Evolutionary conservation across 2,113 vertebrate genomes (phyloP).

Genomic region (Chaetops frenatus): DNA sequence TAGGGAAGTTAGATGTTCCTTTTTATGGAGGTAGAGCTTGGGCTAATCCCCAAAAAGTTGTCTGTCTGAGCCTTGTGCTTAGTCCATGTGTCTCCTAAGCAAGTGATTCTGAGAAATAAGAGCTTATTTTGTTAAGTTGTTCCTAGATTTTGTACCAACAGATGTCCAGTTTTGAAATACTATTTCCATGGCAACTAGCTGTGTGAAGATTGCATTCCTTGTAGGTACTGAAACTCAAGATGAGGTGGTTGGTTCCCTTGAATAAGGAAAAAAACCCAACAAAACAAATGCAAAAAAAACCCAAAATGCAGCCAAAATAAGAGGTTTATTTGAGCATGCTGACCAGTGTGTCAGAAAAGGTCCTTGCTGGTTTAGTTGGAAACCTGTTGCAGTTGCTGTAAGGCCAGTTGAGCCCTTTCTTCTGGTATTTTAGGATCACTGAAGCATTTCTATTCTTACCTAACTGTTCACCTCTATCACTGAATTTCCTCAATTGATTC

Average conservation of each 20-base stretch:
- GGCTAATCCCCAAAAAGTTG: not conserved
- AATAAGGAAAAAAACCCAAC: not conserved
- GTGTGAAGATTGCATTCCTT: not conserved
- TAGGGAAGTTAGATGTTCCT: not conserved
- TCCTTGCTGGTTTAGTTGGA: not conserved
- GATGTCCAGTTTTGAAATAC: not conserved
- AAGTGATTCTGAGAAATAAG: not conserved
- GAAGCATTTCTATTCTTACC: not conserved
- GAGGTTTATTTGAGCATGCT: not conserved
- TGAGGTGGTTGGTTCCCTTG: not conserved
- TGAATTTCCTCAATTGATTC: not conserved
- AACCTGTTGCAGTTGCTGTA: not conserved
- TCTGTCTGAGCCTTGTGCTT: not conserved
- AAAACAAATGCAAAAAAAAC: not conserved
- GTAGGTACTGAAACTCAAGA: not conserved
- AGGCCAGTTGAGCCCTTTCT: not conserved
- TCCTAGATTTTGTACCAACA: not conserved
- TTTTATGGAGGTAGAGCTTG: not conserved
- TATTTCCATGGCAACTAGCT: constrained; percentile 31
- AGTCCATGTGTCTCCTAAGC: not conserved
- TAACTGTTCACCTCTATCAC: not conserved
- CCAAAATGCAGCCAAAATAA: not conserved
- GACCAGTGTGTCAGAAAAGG: not conserved
- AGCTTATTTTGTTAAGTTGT: not conserved
- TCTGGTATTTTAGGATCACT: not conserved